Conservation (phyloP, 2,888 invertebrate genomes). For the Rhimphoctona megacephalus region DNA sequence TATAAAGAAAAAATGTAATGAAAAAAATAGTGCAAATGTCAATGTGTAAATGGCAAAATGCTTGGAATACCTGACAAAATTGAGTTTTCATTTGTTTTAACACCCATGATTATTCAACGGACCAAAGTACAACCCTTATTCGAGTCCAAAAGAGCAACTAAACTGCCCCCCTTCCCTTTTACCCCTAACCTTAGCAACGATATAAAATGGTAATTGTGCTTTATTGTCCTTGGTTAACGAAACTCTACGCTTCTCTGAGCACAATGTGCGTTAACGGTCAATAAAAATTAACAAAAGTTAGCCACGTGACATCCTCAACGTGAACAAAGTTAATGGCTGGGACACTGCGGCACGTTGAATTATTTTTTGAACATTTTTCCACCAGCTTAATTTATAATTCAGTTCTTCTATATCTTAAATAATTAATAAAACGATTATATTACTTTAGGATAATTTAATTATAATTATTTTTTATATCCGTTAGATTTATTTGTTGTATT, state of each 20-base stretch:
- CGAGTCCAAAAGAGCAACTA: neutral
- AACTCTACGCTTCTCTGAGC: conserved; percentile 47
- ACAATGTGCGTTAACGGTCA: conserved; percentile 72
- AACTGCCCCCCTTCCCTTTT: conserved; percentile 12
- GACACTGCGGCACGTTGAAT: neutral
- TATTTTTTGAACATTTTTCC: neutral
- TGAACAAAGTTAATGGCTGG: conserved; percentile 23
- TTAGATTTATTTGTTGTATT: too few relatives aligned
- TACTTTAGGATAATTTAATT: too few relatives aligned
- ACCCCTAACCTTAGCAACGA: conserved; percentile 67
- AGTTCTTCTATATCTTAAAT: neutral
- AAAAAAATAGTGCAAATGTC: neutral
- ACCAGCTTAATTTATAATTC: neutral
- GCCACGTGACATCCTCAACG: conserved; percentile 30
- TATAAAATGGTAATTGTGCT: conserved; percentile 78
- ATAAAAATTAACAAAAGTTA: conserved; percentile 68
- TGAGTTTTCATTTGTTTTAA: conserved; percentile 70
- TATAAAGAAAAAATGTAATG: neutral
- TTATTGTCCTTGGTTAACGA: conserved; percentile 73
- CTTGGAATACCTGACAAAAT: conserved; percentile 52
- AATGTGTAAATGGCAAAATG: neutral
- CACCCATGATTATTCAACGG: conserved; percentile 74
- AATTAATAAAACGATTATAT: too few relatives aligned
- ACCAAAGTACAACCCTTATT: conserved; percentile 71
- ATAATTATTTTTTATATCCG: too few relatives aligned